Conservation (phyloP, 2,888 invertebrate species). For the Watsonalla binaria region DNA sequence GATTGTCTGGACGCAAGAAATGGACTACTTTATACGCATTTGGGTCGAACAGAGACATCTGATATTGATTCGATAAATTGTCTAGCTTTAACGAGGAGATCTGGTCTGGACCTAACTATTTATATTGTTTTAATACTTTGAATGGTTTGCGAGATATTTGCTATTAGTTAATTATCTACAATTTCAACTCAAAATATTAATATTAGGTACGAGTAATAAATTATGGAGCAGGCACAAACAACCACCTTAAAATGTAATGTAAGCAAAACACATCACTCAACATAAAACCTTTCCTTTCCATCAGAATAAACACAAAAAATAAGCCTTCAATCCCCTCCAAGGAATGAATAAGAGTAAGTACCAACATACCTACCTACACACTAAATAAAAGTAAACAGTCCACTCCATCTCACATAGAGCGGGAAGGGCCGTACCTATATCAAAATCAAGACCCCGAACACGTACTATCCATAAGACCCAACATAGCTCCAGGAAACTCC, state of each 20-base stretch:
- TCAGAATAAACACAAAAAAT: background rate
- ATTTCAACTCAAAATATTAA: too few relatives aligned
- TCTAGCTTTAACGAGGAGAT: too few relatives aligned
- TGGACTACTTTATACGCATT: background rate
- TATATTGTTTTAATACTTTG: too few relatives aligned
- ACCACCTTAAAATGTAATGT: too few relatives aligned
- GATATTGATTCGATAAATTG: too few relatives aligned
- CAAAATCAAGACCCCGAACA: constrained; percentile 67
- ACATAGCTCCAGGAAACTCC: constrained; percentile 57
- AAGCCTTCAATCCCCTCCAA: background rate
- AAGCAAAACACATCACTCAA: background rate
- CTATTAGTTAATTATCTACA: too few relatives aligned
- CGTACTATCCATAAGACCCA: constrained; percentile 46
- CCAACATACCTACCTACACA: constrained; percentile 5
- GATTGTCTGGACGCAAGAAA: constrained; percentile 6
- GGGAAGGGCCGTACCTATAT: constrained; percentile 63
- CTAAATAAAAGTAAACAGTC: constrained; percentile 54
- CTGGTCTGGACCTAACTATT: too few relatives aligned
- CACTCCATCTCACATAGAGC: constrained; percentile 48
- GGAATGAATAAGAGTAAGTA: constrained; percentile 2
- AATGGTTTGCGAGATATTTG: too few relatives aligned
- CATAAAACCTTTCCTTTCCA: background rate
- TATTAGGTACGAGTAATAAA: too few relatives aligned
- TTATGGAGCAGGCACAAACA: too few relatives aligned
- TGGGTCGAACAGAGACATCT: too few relatives aligned